Conservation (phyloP, 2,888 invertebrate genomes). For the Perithous albicinctus region DNA sequence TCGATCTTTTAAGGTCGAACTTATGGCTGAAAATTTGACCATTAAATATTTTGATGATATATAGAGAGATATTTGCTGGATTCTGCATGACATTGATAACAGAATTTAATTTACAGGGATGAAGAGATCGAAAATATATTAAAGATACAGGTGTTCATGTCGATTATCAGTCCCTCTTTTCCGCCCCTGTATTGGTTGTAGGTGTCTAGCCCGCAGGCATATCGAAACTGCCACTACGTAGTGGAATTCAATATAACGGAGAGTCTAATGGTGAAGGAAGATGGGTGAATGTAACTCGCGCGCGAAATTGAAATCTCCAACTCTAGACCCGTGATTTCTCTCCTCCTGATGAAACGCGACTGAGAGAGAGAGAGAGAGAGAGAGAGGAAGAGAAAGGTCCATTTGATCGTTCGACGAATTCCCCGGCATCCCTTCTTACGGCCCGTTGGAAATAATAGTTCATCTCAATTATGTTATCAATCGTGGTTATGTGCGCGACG, state of each 20-base stretch:
- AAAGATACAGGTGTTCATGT: not conserved
- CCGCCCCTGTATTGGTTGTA: not conserved
- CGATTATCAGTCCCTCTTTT: constrained; percentile 15
- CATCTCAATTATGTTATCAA: constrained; percentile 53
- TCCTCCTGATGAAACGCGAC: constrained; percentile 3
- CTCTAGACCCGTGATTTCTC: constrained; percentile 36
- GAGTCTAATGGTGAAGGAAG: constrained; percentile 37
- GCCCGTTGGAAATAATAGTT: constrained; percentile 27
- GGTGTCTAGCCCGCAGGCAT: constrained; percentile 31
- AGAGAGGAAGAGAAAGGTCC: too few species aligned
- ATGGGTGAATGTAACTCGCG: constrained; percentile 64
- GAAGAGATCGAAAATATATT: constrained; percentile 20
- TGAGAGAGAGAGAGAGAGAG: not conserved
- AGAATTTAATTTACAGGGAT: constrained; percentile 2
- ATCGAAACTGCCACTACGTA: constrained; percentile 14
- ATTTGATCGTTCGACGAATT: constrained; percentile 32
- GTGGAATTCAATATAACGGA: constrained; percentile 55
- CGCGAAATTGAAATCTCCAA: constrained; percentile 66
- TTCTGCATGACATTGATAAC: not conserved
- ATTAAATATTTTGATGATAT: too few species aligned
- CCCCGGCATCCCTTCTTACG: constrained; percentile 5
- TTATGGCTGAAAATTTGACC: too few species aligned
- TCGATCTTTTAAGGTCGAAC: too few species aligned
- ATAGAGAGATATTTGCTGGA: not conserved
- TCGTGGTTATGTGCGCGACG: constrained; percentile 4